Conservation (phyloP, 2,113 vertebrate genomes). For the Cyrtonyx montezumae region DNA sequence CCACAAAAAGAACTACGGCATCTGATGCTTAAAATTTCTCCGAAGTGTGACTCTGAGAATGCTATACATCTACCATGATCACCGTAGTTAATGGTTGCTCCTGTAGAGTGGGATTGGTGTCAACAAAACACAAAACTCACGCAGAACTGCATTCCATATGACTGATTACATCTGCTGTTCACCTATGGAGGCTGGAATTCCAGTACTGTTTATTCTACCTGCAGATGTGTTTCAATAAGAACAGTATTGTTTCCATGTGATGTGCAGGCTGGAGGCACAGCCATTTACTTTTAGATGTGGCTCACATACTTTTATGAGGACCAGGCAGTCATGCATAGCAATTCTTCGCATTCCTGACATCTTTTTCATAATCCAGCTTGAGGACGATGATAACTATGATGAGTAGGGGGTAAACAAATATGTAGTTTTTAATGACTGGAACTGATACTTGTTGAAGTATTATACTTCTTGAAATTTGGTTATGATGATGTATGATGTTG, state of each 20-base stretch:
- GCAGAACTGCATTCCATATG: background rate
- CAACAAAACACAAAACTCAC: background rate
- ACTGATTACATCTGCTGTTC: background rate
- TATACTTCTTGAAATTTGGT: background rate
- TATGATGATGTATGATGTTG: background rate
- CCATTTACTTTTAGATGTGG: conserved; percentile 31
- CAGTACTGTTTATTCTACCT: background rate
- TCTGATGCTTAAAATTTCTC: background rate
- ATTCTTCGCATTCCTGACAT: conserved; percentile 64
- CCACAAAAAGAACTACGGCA: background rate
- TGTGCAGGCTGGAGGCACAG: background rate
- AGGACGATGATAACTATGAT: conserved; percentile 2
- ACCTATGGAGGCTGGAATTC: background rate
- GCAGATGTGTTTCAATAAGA: background rate
- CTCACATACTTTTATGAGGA: conserved; percentile 44
- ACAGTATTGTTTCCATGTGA: background rate
- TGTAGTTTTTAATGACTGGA: background rate
- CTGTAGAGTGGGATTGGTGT: background rate
- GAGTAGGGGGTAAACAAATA: conserved; percentile 7
- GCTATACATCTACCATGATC: background rate
- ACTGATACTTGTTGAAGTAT: background rate
- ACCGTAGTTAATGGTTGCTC: background rate
- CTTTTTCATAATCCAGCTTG: conserved; percentile 61
- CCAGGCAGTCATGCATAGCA: conserved; percentile 55
- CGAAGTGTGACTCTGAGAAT: background rate